These are phyloP conservation scores for Hydractinia echinata DNA, from an alignment of 30 jellyfish, hydroid and myxozoan genomes.

Conservation along the genomic window DNA sequence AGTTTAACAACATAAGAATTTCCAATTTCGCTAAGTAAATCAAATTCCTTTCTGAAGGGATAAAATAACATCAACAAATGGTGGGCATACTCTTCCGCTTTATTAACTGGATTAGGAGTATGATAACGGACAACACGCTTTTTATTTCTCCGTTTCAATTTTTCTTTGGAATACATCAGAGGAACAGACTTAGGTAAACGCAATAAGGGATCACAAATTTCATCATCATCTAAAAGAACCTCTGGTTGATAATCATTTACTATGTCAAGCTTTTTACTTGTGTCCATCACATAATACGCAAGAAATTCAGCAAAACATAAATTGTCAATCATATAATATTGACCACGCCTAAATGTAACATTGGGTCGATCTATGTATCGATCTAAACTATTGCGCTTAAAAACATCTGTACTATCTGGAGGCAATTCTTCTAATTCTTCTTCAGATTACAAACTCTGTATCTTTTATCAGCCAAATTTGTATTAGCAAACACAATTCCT, in stretches of 20 bases:
- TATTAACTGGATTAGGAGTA: too few species aligned
- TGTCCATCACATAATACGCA: conserved; percentile 15
- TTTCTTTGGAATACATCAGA: too few species aligned
- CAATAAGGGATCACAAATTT: background rate
- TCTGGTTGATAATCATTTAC: conserved; percentile 28
- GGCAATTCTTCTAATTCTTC: conserved; percentile 34
- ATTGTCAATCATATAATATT: background rate
- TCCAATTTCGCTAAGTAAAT: too few species aligned
- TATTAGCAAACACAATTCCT: background rate
- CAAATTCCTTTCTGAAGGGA: too few species aligned
- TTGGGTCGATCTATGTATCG: conserved; percentile 31
- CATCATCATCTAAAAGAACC: background rate
- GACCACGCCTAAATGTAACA: conserved; percentile 17
- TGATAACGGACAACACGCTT: too few species aligned
- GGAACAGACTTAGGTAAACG: background rate
- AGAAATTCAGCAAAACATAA: conserved; percentile 32
- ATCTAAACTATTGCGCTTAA: conserved; percentile 3
- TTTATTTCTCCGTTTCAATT: too few species aligned
- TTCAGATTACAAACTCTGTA: conserved; percentile 18
- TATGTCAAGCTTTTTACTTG: conserved; percentile 4
- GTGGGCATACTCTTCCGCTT: too few species aligned
- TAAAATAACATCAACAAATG: too few species aligned
- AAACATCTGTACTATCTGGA: conserved; percentile 29
- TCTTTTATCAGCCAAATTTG: conserved; percentile 27
- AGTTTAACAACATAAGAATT: too few species aligned